Conservation (phyloP, 1,140 invertebrate species). For the Lerema accius region DNA sequence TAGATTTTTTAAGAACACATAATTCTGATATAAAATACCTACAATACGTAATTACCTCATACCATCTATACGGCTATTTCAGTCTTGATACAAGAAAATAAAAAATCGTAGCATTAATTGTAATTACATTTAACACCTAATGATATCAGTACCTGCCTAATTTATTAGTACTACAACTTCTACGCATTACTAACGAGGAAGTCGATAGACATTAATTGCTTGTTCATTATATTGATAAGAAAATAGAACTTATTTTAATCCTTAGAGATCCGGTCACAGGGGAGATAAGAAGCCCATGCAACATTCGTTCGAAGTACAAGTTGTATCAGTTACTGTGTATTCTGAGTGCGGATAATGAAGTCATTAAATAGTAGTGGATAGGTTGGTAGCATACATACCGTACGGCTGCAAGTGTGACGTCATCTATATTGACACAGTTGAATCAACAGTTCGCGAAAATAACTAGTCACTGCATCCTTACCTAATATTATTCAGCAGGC, state of each 20-base stretch:
- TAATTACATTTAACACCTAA: too few species aligned
- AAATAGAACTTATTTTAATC: too few species aligned
- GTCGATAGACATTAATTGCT: neutral
- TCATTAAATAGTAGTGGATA: neutral
- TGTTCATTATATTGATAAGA: neutral
- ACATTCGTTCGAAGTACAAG: neutral
- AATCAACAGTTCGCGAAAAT: conserved; percentile 38
- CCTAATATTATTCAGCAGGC: neutral
- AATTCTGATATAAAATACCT: too few species aligned
- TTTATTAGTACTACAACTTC: too few species aligned
- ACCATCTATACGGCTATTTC: too few species aligned
- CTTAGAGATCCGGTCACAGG: too few species aligned
- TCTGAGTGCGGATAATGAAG: neutral
- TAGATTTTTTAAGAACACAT: too few species aligned
- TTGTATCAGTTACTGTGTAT: neutral
- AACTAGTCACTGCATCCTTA: neutral
- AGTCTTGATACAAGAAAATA: too few species aligned
- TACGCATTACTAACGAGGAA: neutral
- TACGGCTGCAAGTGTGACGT: conserved; percentile 19
- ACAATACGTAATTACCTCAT: too few species aligned
- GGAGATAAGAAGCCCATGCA: neutral
- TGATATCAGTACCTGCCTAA: too few species aligned
- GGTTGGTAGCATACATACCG: neutral
- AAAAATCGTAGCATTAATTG: too few species aligned
- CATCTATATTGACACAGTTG: conserved; percentile 29